Conservation (phyloP, 92 coral and sea anemone genomes). For the Siderastrea radians region DNA sequence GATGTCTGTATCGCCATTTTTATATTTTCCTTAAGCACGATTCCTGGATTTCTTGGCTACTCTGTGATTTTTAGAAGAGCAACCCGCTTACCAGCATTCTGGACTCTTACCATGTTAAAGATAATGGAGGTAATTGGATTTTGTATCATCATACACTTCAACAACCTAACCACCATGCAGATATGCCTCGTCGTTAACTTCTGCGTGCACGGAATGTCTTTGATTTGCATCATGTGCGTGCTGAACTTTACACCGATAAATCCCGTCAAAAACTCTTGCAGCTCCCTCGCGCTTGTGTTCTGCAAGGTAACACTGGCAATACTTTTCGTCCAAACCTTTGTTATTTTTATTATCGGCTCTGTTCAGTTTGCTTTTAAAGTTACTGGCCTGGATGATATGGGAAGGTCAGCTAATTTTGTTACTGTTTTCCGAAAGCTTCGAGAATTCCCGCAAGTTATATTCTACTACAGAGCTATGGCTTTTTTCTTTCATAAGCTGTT, state of each 20-base stretch:
- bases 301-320: conserved; percentile 35
- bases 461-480: conserved; percentile 40
- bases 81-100: conserved; percentile 55
- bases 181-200: conserved; percentile 40
- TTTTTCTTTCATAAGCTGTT: conserved; percentile 69
- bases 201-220: conserved; percentile 33
- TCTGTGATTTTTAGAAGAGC: conserved; percentile 21
- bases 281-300: not conserved
- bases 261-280: not conserved
- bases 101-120: conserved; percentile 33
- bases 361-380: conserved; percentile 71
- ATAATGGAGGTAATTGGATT: conserved; percentile 36
- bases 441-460: conserved; percentile 62
- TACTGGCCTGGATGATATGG: conserved; percentile 52
- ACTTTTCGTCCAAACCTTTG: conserved; percentile 36
- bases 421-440: conserved; percentile 56
- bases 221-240: conserved; percentile 36
- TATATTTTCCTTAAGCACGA: not conserved
- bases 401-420: conserved; percentile 48
- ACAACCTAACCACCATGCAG: conserved; percentile 14
- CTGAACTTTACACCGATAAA: conserved; percentile 60
- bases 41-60: conserved; percentile 62
- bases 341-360: conserved; percentile 52
- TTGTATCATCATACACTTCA: conserved; percentile 24
- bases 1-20: conserved; percentile 13